Evolutionary conservation across 2,888 invertebrate genomes (phyloP).

Genomic region (Microctonus aethiopoides): DNA sequence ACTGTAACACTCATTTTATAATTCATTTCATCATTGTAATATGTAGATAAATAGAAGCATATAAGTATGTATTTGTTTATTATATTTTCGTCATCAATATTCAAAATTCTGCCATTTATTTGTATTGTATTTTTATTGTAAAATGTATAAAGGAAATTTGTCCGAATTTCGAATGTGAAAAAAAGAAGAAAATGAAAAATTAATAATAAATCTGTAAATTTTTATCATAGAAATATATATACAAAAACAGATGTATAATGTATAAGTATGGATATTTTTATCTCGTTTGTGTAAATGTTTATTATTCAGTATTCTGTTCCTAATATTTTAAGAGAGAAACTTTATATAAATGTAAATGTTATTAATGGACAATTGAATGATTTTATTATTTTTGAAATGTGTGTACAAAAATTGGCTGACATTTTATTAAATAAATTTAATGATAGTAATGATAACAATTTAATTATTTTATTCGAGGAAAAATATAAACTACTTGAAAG

Average conservation of each 20-base stretch:
- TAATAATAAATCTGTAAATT: neutral
- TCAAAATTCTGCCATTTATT: neutral
- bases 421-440: conserved; percentile 47
- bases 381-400: no score
- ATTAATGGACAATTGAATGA: no score
- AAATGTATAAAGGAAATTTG: no score
- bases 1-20: conserved; percentile 4
- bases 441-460: no score
- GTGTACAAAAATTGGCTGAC: no score
- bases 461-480: no score
- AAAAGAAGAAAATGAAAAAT: conserved; percentile 4
- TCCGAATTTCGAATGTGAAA: no score
- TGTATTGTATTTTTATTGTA: neutral
- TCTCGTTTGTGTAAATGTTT: conserved; percentile 45
- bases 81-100: neutral
- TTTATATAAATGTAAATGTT: no score
- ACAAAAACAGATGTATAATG: neutral
- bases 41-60: no score
- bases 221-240: neutral
- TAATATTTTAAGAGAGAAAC: conserved; percentile 50
- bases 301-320: conserved; percentile 51
- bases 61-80: no score
- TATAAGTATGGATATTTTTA: neutral
- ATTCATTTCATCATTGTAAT: no score
- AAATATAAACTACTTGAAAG: no score